Base-by-base conservation (phyloP, 2,888 invertebrate species). In the Drosophila merina region DNA sequence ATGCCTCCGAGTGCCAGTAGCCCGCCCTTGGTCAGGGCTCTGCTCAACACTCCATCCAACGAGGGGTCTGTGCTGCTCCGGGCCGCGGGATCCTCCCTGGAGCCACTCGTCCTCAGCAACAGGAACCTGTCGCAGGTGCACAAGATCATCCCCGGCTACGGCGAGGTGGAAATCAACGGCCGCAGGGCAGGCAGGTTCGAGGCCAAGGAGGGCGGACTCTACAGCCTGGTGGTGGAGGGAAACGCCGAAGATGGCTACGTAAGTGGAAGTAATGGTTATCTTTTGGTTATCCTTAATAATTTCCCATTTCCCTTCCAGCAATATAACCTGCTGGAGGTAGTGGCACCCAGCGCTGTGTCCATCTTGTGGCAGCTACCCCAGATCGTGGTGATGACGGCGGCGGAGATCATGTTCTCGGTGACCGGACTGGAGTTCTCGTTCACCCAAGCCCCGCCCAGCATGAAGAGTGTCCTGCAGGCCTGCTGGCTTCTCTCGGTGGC, bases 341-440 rank as follows among this genome's bases (percentile, higher is more conserved):
- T 96, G 0, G 92, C 94, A 2, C 93, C 96, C 0, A 97, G 96
- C 90, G 93, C 94, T 1, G 90, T 98, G 1, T 96, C 96, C 83
- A 96, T 98, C 88, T 90, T 97, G 4, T 92, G 92, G 92, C 94
- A 98, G 85, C 89, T 99, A 20, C 99, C 99, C 0, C 99, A 99
- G 90, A 98, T 98, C 89, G 92, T 98, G 51, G 93, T 98, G 12
- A 96, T 99, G 86, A 98, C 99, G 0, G 94, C 96, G 86, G 99
- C 95, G 0, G 99, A 99, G 92, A 96, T 99, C 44, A 96, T 99
- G 95, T 98, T 98, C 91, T 97, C 98, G 0, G 96, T 99, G 28
- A 98, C 99, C 0, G 99, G 99, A 0, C 93, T 99, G 25, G 97
- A 98, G 90, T 99, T 99, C 92, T 97, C 98, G 0, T 99, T 98